These are phyloP conservation scores for Raphicerus campestris DNA, from an alignment of 2,113 vertebrate species.

Conservation along the genomic window DNA sequence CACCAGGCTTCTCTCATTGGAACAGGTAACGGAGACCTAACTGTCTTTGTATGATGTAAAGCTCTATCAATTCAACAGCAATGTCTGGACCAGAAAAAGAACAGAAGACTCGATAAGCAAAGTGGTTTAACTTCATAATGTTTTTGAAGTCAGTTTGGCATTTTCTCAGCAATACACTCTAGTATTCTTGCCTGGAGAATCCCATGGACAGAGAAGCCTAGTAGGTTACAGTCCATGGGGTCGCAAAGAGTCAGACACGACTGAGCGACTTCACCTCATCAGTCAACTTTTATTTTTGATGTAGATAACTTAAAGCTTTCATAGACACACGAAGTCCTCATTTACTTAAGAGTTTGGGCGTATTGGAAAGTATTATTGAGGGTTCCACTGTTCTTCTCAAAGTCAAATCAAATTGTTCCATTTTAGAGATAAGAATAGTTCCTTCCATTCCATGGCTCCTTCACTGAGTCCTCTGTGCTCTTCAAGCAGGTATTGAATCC, in stretches of 20 bases:
- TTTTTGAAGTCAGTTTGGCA: background rate
- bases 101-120: background rate
- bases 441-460: background rate
- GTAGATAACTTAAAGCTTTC: background rate
- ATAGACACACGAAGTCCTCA: background rate
- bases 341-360: background rate
- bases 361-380: background rate
- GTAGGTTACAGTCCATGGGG: no score
- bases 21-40: background rate
- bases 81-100: background rate
- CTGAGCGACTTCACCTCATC: no score
- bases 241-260: no score
- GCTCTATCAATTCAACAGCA: background rate
- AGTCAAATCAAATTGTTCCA: background rate
- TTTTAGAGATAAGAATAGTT: conserved; percentile 27
- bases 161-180: background rate
- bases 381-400: background rate
- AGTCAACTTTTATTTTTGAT: background rate
- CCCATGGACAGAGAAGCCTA: no score
- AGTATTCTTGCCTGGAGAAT: no score
- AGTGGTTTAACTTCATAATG: background rate
- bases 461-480: background rate
- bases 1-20: background rate
- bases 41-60: background rate
- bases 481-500: background rate